phyloP scores from a whole-genome alignment of 2,888 invertebrate genomes.

The Cyaniris semiargus region DNA sequence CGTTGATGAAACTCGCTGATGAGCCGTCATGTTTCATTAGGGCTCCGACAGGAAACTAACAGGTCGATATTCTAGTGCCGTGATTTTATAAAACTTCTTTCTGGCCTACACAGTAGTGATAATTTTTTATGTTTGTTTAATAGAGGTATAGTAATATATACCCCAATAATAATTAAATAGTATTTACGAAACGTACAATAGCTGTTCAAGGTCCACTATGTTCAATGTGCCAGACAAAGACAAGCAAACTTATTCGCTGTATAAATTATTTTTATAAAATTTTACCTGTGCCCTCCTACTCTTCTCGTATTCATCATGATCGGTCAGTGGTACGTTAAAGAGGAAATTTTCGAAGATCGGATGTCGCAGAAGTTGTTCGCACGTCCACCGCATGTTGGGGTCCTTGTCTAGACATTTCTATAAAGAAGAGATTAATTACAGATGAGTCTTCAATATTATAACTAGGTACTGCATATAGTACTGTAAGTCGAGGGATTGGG shows the following conservation, averaged over 20 bases:
- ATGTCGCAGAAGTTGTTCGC: slow-evolving; percentile 93
- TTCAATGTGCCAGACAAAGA: too few relatives aligned
- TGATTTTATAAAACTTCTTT: background rate
- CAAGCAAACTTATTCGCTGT: too few relatives aligned
- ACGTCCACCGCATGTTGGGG: slow-evolving; percentile 94
- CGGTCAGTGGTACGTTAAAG: slow-evolving; percentile 88
- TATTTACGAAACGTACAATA: too few relatives aligned
- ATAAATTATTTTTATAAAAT: background rate
- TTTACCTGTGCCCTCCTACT: slow-evolving; percentile 66
- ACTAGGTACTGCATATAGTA: too few relatives aligned
- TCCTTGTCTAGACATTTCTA: slow-evolving; percentile 98
- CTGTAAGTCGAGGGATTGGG: too few relatives aligned
- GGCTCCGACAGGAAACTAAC: slow-evolving; percentile 29
- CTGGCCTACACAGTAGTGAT: background rate
- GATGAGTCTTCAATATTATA: too few relatives aligned
- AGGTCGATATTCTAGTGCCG: background rate
- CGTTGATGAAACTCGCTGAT: slow-evolving; percentile 10
- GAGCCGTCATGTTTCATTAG: slow-evolving; percentile 38
- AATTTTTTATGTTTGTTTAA: background rate
- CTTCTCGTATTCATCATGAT: slow-evolving; percentile 81
- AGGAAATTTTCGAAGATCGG: slow-evolving; percentile 94
- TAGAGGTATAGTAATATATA: too few relatives aligned
- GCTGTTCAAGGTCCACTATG: too few relatives aligned
- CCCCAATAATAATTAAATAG: too few relatives aligned
- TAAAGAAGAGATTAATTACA: slow-evolving; percentile 42